Evolutionary conservation across 1,140 invertebrate species (phyloP).

Genomic region (Bombyx mori): ASM3026992v2 NC_085124.1:8494001-8494500

Average conservation of each 20-base stretch:
- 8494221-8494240: slow-evolving; percentile 66
- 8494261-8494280: slow-evolving; percentile 72
- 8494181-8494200: too few species aligned
- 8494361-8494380: slow-evolving; percentile 69
- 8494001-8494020: too few species aligned
- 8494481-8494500: slow-evolving; percentile 65
- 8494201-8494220: slow-evolving; percentile 44
- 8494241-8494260: slow-evolving; percentile 72
- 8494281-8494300: slow-evolving; percentile 71
- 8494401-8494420: slow-evolving; percentile 66
- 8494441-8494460: slow-evolving; percentile 55
- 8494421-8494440: slow-evolving; percentile 60
- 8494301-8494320: slow-evolving; percentile 70
- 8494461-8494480: slow-evolving; percentile 56
- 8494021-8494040: too few species aligned
- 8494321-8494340: slow-evolving; percentile 69
- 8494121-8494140: too few species aligned
- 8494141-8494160: too few species aligned
- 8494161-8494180: too few species aligned
- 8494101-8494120: too few species aligned
- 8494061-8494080: too few species aligned
- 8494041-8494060: too few species aligned
- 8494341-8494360: slow-evolving; percentile 71
- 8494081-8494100: too few species aligned
- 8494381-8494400: slow-evolving; percentile 68